phyloP scores from a whole-genome alignment of 2,888 invertebrate genomes.

The Ophraella communa region DNA sequence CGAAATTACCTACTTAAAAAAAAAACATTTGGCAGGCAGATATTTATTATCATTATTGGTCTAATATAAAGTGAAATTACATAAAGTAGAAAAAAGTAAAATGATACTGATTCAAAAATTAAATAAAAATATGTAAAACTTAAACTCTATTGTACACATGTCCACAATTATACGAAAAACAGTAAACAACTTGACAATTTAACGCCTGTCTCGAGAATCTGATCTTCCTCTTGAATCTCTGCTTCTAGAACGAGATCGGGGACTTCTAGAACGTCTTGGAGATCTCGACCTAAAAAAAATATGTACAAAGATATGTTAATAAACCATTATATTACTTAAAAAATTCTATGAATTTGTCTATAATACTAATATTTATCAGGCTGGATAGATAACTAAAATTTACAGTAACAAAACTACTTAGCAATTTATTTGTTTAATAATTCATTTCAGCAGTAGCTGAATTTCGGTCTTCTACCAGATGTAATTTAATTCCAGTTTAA shows the following conservation, averaged over 20 bases:
- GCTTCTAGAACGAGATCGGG: constrained; percentile 61
- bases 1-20: not conserved
- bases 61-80: not conserved
- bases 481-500: no score
- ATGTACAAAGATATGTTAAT: constrained; percentile 4
- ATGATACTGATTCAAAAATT: not conserved
- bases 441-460: no score
- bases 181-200: constrained; percentile 32
- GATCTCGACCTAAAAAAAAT: constrained; percentile 56
- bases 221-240: constrained; percentile 66
- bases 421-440: no score
- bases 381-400: not conserved
- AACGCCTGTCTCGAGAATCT: constrained; percentile 66
- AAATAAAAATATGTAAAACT: not conserved
- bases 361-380: not conserved
- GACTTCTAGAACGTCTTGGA: constrained; percentile 57
- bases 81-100: not conserved
- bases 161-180: not conserved
- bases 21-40: not conserved
- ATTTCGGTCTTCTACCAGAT: no score
- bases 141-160: not conserved
- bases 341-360: not conserved
- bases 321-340: not conserved
- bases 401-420: not conserved
- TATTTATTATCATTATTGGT: not conserved